Conservation (phyloP, 2,797 vertebrate species). For the Mormyrops attenuatus region DNA sequence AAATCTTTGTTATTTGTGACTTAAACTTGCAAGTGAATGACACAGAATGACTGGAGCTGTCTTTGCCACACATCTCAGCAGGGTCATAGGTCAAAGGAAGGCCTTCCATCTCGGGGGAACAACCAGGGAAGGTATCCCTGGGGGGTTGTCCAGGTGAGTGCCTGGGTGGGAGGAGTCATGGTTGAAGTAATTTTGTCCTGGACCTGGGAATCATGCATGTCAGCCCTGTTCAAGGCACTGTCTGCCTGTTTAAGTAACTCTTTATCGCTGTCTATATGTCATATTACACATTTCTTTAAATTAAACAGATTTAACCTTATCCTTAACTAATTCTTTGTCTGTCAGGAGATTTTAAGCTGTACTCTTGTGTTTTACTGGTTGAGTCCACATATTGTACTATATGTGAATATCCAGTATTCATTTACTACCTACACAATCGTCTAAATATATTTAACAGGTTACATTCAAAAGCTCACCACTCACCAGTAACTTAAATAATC, state of each 20-base stretch:
- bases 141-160: neutral
- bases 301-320: neutral
- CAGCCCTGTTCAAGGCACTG: neutral
- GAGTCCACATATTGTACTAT: neutral
- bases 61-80: neutral
- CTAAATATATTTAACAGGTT: neutral
- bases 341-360: neutral
- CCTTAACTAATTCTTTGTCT: neutral
- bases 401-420: neutral
- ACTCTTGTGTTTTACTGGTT: neutral
- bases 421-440: neutral
- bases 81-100: neutral
- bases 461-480: neutral
- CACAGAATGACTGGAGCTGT: neutral
- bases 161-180: neutral
- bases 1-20: neutral
- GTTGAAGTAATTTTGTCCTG: neutral
- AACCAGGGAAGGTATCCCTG: neutral
- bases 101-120: neutral
- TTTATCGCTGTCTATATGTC: neutral
- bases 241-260: neutral
- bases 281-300: neutral
- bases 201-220: neutral
- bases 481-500: neutral
- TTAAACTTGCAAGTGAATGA: neutral